A percentile compares a stretch with the other conserved stretches of the same genome.
Conservation (phyloP, 2,113 vertebrate species). For the Naja naja region DNA sequence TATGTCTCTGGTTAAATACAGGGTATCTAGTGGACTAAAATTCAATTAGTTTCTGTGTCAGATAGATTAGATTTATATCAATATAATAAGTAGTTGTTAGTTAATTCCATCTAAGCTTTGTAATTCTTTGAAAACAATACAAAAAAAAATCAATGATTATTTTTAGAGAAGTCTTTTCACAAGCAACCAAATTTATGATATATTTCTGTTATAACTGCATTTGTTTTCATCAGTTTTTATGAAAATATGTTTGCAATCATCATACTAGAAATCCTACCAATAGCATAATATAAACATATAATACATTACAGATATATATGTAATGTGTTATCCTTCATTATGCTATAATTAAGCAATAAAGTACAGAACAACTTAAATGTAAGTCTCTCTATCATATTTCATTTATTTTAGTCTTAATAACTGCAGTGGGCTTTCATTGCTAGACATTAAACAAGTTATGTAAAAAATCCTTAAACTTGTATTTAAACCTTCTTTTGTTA, state of each 20-base stretch:
- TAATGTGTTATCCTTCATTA: neutral
- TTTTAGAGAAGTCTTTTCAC: neutral
- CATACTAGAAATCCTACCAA: neutral
- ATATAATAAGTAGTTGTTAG: neutral
- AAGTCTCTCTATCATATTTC: neutral
- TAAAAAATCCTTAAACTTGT: neutral
- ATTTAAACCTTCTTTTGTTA: neutral
- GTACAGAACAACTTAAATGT: neutral
- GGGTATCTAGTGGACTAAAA: neutral
- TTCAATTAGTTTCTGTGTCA: neutral
- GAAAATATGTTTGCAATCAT: neutral
- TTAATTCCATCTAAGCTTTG: neutral
- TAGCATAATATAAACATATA: neutral
- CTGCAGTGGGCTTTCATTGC: neutral
- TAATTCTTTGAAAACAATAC: neutral
- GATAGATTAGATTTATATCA: neutral
- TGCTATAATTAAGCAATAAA: neutral
- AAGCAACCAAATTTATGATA: neutral
- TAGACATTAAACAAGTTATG: neutral
- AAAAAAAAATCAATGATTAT: neutral
- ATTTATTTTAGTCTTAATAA: neutral
- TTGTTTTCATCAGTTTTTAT: neutral
- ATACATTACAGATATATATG: neutral
- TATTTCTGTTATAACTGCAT: neutral
- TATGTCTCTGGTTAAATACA: neutral